These are phyloP conservation scores for Microplitis deprimator DNA, from an alignment of 2,888 invertebrate species.

Conservation along the genomic window DNA sequence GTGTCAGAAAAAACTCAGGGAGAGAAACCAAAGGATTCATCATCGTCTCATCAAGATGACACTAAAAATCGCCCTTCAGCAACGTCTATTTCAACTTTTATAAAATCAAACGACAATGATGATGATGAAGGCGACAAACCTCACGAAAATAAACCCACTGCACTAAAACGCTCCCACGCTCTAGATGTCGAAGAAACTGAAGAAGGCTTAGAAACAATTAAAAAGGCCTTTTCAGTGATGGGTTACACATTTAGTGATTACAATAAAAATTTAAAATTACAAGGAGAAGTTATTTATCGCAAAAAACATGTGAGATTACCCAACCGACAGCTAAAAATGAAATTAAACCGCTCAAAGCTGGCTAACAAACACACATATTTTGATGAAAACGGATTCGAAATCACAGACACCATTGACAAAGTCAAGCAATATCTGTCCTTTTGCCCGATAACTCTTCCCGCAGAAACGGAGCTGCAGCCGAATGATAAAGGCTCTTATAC, in stretches of 20 bases:
- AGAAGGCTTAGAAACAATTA: conserved; percentile 74
- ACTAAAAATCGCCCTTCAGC: neutral
- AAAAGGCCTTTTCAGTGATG: conserved; percentile 78
- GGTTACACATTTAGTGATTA: conserved; percentile 71
- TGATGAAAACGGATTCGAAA: conserved; percentile 78
- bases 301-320: conserved; percentile 76
- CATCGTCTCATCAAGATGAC: neutral
- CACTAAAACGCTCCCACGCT: conserved; percentile 76
- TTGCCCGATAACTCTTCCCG: conserved; percentile 55
- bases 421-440: conserved; percentile 62
- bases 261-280: conserved; percentile 60
- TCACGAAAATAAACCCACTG: conserved; percentile 73
- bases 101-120: conserved; percentile 23
- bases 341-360: conserved; percentile 69
- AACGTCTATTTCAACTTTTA: neutral
- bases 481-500: conserved; percentile 64
- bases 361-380: conserved; percentile 77
- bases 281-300: conserved; percentile 78
- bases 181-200: conserved; percentile 73
- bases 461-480: conserved; percentile 56
- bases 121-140: conserved; percentile 73
- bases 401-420: conserved; percentile 68
- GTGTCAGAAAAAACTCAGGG: conserved; percentile 27
- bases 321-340: conserved; percentile 74
- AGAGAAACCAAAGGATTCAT: conserved; percentile 34